phyloP scores from a whole-genome alignment of 2,113 vertebrate genomes.

The Gavialis gangeticus region DNA sequence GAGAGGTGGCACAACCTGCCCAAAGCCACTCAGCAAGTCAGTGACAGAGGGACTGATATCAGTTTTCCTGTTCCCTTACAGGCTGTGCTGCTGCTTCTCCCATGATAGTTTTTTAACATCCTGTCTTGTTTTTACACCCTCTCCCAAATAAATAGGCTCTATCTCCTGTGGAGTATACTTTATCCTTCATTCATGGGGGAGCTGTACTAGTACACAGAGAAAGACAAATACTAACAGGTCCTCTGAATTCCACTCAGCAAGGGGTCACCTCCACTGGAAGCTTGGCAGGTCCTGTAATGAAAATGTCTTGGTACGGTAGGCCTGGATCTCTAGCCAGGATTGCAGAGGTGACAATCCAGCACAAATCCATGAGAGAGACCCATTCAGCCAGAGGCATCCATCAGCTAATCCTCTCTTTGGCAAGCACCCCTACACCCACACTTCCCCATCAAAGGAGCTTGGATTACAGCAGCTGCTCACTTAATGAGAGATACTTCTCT shows the following conservation, averaged over 20 bases:
- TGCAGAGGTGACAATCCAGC: conserved; percentile 56
- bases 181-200: not conserved
- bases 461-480: conserved; percentile 25
- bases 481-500: conserved; percentile 35
- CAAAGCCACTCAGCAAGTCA: not conserved
- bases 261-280: not conserved
- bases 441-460: conserved; percentile 39
- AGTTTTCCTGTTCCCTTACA: not conserved
- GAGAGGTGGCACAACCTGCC: not conserved
- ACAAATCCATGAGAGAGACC: conserved; percentile 37
- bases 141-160: not conserved
- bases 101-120: not conserved
- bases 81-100: not conserved
- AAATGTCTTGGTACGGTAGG: not conserved
- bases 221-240: not conserved
- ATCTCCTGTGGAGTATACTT: not conserved
- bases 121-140: not conserved
- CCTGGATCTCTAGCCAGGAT: conserved; percentile 28
- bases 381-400: conserved; percentile 32
- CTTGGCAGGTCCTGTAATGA: not conserved
- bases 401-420: conserved; percentile 21
- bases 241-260: not conserved
- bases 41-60: not conserved
- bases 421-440: not conserved
- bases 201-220: not conserved